These are phyloP conservation scores for Anniella stebbinsi DNA, from an alignment of 2,797 vertebrate genomes.

Conservation along the genomic window DNA sequence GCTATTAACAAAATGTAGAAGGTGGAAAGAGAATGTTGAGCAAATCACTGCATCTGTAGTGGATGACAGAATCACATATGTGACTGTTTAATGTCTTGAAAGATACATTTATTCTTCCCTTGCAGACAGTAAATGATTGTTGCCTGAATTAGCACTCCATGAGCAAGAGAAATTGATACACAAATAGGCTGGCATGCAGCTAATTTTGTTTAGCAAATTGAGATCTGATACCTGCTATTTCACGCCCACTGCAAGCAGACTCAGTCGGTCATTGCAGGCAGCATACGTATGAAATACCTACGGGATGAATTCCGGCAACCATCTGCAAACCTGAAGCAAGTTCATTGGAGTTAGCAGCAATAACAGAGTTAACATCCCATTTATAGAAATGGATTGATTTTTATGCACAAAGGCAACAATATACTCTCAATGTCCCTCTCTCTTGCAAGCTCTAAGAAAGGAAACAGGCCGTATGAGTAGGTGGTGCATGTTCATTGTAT, in stretches of 20 bases:
- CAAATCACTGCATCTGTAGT: conserved; percentile 69
- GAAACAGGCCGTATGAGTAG: background rate
- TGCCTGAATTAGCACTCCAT: conserved; percentile 74
- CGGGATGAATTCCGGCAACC: background rate
- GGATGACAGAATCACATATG: conserved; percentile 69
- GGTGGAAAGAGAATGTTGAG: conserved; percentile 56
- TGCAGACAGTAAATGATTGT: conserved; percentile 61
- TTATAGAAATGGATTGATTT: background rate
- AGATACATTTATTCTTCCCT: conserved; percentile 63
- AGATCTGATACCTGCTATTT: conserved; percentile 69
- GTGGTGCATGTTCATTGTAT: background rate
- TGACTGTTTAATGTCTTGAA: conserved; percentile 59
- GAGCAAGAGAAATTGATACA: conserved; percentile 66
- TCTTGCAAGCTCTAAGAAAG: background rate
- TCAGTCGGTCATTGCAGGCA: conserved; percentile 33
- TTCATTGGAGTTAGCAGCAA: background rate
- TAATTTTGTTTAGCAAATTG: conserved; percentile 74
- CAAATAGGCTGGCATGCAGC: conserved; percentile 65
- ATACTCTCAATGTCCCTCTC: background rate
- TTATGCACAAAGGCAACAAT: background rate
- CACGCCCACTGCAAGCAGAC: conserved; percentile 39
- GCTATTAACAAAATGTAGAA: conserved; percentile 71
- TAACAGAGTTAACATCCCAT: background rate
- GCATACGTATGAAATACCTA: background rate
- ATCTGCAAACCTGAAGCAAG: fast-evolving